Evolutionary conservation across 1,140 invertebrate genomes (phyloP), one percentile per base, ranked within the genome.

Genomic region (Dinoponera quadriceps): DNA sequence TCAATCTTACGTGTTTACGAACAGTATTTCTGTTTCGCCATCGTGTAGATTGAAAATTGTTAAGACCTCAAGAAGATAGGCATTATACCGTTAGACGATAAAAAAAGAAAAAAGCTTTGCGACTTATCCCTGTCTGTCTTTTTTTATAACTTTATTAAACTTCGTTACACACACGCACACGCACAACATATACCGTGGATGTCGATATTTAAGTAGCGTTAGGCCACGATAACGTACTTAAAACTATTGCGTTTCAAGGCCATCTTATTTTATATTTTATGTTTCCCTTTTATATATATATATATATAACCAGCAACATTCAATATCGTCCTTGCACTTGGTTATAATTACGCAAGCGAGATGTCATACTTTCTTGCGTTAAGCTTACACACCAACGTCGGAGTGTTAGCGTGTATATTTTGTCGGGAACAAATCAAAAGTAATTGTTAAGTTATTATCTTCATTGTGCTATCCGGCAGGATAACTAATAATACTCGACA

Each of bases 391-490:
- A 33, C 29, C 20, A 20, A 29, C n/a, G 14, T 54, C 27, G 25
- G 51, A 59, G 60, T 20, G 11, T 44, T 44, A 44, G 29, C 44
- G 33, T 44, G 60, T 38, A 73, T 74, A 57, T 74, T 57, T 82
- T 25, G n/a, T 22, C 33, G n/a, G 20, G 78, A 69, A 49, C 20
- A 29, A 86, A 87, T 87, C 85, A 87, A 87, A 85, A 87, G 51
- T 87, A 87, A 73, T 29, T 27, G 20, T 72, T 84, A 87, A 87
- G 85, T 68, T 65, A 25, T 66, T 16, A 57, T 33, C 44, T 68
- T 60, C 59, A 65, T 73, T 84, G 3, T 44, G 74, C 66, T 72
- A 80, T 1, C 16, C n/a, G 2, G 2, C 2, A 3, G 29, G 5
- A 51, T 68, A 63, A 54, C 60, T 55, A 25, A n/a, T 59, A 22